These are phyloP conservation scores for Abramis brama DNA, from an alignment of 2,113 vertebrate genomes.

Conservation along the genomic window DNA sequence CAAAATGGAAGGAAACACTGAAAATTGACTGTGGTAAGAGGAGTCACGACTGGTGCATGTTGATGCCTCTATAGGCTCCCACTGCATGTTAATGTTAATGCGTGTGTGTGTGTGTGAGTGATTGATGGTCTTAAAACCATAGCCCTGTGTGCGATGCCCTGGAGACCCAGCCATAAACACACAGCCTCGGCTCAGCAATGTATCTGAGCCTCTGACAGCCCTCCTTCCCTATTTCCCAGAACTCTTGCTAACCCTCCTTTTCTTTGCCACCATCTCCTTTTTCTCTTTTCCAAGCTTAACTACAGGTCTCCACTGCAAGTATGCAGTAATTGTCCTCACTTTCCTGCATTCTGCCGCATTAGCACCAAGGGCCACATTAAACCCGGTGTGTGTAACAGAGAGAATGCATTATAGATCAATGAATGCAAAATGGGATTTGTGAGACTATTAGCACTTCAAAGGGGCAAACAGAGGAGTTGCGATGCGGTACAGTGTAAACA, in stretches of 20 bases:
- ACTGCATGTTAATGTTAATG: slow-evolving; percentile 5
- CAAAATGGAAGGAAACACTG: slow-evolving; percentile 32
- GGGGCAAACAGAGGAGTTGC: slow-evolving; percentile 19
- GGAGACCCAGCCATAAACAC: slow-evolving; percentile 56
- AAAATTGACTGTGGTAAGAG: slow-evolving; percentile 33
- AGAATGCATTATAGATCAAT: slow-evolving; percentile 53
- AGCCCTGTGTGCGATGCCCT: slow-evolving; percentile 45
- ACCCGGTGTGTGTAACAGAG: slow-evolving; percentile 3
- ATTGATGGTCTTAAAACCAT: slow-evolving; percentile 53
- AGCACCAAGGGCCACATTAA: slow-evolving; percentile 30
- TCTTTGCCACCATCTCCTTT: not conserved
- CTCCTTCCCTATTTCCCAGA: slow-evolving; percentile 12
- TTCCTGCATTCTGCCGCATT: not conserved
- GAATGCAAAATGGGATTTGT: slow-evolving; percentile 46
- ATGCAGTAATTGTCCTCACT: slow-evolving; percentile 11
- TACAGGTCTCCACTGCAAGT: not conserved
- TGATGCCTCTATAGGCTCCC: slow-evolving; percentile 2
- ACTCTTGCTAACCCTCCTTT: not conserved
- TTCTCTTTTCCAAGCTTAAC: not conserved
- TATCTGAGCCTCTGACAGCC: slow-evolving; percentile 47
- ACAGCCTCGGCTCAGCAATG: slow-evolving; percentile 56
- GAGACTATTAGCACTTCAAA: slow-evolving; percentile 60
- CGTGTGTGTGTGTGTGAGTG: slow-evolving; percentile 29
- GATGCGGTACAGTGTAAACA: slow-evolving; percentile 42
- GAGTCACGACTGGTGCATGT: slow-evolving; percentile 16